These are phyloP conservation scores for Hippocampus guttulatus DNA, from an alignment of 2,113 vertebrate genomes.

Conservation along the genomic window DNA sequence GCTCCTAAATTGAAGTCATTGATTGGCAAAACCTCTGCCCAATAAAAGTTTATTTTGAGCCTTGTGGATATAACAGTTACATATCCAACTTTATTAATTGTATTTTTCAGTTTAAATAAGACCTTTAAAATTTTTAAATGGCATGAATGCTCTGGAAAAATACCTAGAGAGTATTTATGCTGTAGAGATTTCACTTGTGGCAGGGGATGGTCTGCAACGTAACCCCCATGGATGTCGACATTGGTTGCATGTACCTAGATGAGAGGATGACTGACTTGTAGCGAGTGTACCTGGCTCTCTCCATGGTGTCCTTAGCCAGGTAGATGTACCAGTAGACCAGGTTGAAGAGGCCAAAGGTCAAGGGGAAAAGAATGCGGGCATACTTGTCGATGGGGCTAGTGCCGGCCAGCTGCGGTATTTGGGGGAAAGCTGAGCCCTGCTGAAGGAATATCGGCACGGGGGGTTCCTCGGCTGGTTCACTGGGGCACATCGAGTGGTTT, in stretches of 20 bases:
- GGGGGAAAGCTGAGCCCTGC: slow-evolving; percentile 69
- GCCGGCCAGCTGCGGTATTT: slow-evolving; percentile 70
- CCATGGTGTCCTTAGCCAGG: slow-evolving; percentile 88
- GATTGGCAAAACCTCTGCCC: too few species aligned
- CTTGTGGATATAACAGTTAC: too few species aligned
- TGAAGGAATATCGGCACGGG: slow-evolving; percentile 60
- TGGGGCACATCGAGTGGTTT: slow-evolving; percentile 72
- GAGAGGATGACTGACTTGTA: neutral
- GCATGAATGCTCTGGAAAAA: too few species aligned
- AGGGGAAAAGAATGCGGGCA: slow-evolving; percentile 85
- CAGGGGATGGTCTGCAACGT: too few species aligned
- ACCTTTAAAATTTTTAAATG: too few species aligned
- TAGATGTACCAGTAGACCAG: slow-evolving; percentile 88
- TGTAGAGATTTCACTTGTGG: too few species aligned
- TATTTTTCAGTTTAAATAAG: too few species aligned
- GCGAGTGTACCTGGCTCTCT: slow-evolving; percentile 62
- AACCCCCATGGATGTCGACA: too few species aligned
- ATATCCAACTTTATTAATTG: too few species aligned
- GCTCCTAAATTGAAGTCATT: too few species aligned
- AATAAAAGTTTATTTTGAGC: too few species aligned
- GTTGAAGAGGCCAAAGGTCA: slow-evolving; percentile 89
- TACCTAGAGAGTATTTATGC: too few species aligned
- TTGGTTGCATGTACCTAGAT: neutral
- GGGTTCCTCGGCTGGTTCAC: slow-evolving; percentile 56
- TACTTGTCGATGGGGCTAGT: slow-evolving; percentile 89